Percentiles rank a stretch among this genome's conserved stretches.
These are phyloP conservation scores for Eupeodes luniger DNA, from an alignment of 2,888 invertebrate genomes.

Conservation along the genomic window DNA sequence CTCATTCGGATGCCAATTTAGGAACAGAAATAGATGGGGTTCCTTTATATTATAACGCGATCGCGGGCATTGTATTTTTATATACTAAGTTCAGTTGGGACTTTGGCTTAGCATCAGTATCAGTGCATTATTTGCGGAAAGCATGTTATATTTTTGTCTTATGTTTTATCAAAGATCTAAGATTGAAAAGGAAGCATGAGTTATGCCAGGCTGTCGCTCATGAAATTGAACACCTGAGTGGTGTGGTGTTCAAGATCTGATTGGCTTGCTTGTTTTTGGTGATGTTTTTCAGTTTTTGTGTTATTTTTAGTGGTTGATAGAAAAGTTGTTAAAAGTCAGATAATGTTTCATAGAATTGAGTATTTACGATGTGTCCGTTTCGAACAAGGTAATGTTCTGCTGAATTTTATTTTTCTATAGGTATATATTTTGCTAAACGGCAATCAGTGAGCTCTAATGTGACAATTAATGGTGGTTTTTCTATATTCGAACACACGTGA, in stretches of 20 bases:
- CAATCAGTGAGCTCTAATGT: conserved; percentile 56
- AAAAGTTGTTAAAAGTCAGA: conserved; percentile 53
- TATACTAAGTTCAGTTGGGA: background rate
- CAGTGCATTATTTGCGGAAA: conserved; percentile 59
- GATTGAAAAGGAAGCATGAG: conserved; percentile 69
- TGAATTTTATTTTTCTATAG: conserved; percentile 1
- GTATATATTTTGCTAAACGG: conserved; percentile 12
- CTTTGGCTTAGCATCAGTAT: background rate
- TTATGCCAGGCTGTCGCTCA: conserved; percentile 74
- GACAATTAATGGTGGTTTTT: conserved; percentile 47
- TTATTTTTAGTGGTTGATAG: background rate
- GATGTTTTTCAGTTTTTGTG: conserved; percentile 33
- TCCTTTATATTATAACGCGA: conserved; percentile 62
- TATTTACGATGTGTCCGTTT: conserved; percentile 55
- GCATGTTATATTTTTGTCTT: conserved; percentile 45
- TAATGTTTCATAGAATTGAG: conserved; percentile 59
- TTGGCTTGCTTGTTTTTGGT: conserved; percentile 64
- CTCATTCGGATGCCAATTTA: conserved; percentile 74
- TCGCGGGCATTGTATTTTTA: conserved; percentile 33
- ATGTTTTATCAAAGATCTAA: conserved; percentile 55
- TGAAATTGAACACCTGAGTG: conserved; percentile 76
- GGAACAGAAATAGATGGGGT: conserved; percentile 56
- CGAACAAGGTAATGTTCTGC: conserved; percentile 42
- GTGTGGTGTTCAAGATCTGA: conserved; percentile 69
- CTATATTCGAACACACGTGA: conserved; percentile 25